Evolutionary conservation across 2,888 invertebrate genomes (phyloP).

Genomic region (Hypsopygia costalis): DNA sequence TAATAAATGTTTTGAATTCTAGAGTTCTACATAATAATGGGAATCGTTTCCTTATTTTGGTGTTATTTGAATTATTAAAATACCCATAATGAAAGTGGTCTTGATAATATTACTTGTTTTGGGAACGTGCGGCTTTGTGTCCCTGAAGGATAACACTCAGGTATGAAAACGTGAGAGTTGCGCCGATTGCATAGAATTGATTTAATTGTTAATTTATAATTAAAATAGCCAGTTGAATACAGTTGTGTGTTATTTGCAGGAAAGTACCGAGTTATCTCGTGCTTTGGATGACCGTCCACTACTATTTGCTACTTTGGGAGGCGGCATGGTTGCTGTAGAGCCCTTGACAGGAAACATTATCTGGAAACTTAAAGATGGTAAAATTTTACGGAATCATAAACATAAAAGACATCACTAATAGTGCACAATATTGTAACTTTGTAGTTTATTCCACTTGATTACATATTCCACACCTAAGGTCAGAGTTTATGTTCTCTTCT

Average conservation of each 20-base stretch:
- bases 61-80: constrained; percentile 6
- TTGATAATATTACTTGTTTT: constrained; percentile 49
- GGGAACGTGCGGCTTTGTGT: constrained; percentile 48
- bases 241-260: constrained; percentile 50
- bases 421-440: no score
- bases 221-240: constrained; percentile 12
- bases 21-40: constrained; percentile 33
- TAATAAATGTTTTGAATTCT: constrained; percentile 9
- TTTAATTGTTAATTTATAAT: constrained; percentile 17
- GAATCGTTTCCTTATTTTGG: constrained; percentile 13
- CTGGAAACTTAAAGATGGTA: constrained; percentile 96
- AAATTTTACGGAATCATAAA: no score
- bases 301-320: constrained; percentile 95
- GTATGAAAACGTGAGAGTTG: constrained; percentile 38
- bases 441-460: no score
- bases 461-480: no score
- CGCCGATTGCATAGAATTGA: constrained; percentile 36
- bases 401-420: no score
- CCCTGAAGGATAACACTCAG: constrained; percentile 55
- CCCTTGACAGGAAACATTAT: constrained; percentile 90
- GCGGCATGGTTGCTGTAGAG: constrained; percentile 94
- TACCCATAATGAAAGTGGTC: constrained; percentile 47
- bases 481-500: no score
- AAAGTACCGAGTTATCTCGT: constrained; percentile 83
- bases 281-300: constrained; percentile 86